Percentiles rank a stretch among this genome's conserved stretches.
Evolutionary conservation across 2,888 invertebrate genomes (phyloP).

Genomic region (Alcis repandata): DNA sequence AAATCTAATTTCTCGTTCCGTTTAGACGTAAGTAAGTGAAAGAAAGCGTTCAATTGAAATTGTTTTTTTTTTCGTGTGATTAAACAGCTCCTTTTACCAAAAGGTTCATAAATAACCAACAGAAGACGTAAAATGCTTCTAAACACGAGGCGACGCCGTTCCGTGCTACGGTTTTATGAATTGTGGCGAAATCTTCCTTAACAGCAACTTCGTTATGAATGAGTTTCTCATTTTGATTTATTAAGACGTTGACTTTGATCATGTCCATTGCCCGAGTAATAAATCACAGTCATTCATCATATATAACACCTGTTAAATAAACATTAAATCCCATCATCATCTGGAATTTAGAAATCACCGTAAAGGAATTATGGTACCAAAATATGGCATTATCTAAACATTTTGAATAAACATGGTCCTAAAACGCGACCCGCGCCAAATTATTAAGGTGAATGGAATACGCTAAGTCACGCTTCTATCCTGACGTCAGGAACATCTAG

Average conservation of each 20-base stretch:
- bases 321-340: neutral
- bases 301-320: slow-evolving; percentile 10
- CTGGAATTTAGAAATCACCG: neutral
- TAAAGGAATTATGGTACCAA: neutral
- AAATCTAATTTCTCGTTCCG: neutral
- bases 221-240: slow-evolving; percentile 26
- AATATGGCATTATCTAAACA: neutral
- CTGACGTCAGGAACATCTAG: neutral
- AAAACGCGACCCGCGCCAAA: slow-evolving; percentile 1
- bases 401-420: neutral
- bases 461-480: slow-evolving; percentile 30
- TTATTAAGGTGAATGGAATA: slow-evolving; percentile 16
- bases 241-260: slow-evolving; percentile 22
- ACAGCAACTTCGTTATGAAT: slow-evolving; percentile 39
- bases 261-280: neutral
- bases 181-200: slow-evolving; percentile 22
- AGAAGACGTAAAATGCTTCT: slow-evolving; percentile 25
- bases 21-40: neutral
- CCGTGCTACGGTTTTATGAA: slow-evolving; percentile 25
- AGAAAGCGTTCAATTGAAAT: neutral
- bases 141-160: slow-evolving; percentile 23
- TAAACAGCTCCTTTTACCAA: slow-evolving; percentile 3
- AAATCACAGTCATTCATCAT: slow-evolving; percentile 1
- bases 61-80: slow-evolving; percentile 13
- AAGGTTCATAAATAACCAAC: slow-evolving; percentile 23